Evolutionary conservation across 2,113 vertebrate genomes (phyloP).

Genomic region (Boulengeromyrus knoepffleri): DNA sequence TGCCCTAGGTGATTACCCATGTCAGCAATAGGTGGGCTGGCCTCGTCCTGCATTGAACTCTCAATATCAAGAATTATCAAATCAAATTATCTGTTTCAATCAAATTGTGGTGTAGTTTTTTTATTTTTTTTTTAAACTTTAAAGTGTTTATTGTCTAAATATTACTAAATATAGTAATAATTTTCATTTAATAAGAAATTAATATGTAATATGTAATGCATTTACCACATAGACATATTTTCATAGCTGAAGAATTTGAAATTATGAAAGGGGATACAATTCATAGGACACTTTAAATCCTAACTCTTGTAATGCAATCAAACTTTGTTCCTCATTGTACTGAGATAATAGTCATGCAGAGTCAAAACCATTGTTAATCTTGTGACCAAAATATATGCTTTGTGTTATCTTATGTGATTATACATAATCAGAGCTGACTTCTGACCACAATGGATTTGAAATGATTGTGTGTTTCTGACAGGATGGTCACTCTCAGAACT

Average conservation of each 20-base stretch:
- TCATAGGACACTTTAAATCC: neutral
- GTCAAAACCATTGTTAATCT: conserved; percentile 8
- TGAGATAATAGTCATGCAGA: neutral
- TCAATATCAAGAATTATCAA: neutral
- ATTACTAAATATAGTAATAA: neutral
- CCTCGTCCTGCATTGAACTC: neutral
- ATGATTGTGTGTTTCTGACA: neutral
- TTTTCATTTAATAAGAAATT: too few relatives aligned
- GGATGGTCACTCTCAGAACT: neutral
- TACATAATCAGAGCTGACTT: neutral
- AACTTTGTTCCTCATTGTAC: neutral
- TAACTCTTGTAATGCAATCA: neutral
- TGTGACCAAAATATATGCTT: conserved; percentile 13
- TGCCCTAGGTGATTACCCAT: too few relatives aligned
- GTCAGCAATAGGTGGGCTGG: too few relatives aligned
- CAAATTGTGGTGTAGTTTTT: too few relatives aligned
- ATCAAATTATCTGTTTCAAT: too few relatives aligned
- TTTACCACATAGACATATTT: neutral
- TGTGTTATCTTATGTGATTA: conserved; percentile 12
- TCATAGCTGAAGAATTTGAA: neutral
- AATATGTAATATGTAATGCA: neutral
- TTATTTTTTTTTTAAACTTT: neutral
- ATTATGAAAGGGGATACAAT: neutral
- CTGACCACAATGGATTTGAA: conserved; percentile 1
- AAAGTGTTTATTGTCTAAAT: neutral